Percentiles rank a stretch among this genome's conserved stretches.
These are phyloP conservation scores for Ditula angustiorana DNA, from an alignment of 2,888 invertebrate genomes.

Conservation along the genomic window DNA sequence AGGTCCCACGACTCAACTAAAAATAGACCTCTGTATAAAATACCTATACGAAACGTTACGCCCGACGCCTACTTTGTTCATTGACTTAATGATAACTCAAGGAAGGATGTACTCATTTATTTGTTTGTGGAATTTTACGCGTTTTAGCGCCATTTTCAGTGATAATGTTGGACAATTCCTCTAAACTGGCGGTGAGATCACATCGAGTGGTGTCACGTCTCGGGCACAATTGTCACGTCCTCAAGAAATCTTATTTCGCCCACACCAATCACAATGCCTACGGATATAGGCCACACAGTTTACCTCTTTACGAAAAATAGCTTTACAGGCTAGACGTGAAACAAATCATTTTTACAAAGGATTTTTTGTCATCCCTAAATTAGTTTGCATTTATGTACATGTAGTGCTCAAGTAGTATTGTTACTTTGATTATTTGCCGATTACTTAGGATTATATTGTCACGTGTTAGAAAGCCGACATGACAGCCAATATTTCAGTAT, in stretches of 20 bases:
- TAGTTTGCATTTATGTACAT: neutral
- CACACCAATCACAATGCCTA: constrained; percentile 52
- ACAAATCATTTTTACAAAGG: neutral
- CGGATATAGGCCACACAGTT: constrained; percentile 42
- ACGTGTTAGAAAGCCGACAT: too few relatives aligned
- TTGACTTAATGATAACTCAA: neutral
- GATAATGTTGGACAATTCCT: constrained; percentile 50
- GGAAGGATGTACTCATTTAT: constrained; percentile 7
- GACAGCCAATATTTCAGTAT: too few relatives aligned
- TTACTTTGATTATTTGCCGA: too few relatives aligned
- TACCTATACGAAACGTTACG: neutral
- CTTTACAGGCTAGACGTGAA: neutral
- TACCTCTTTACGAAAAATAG: constrained; percentile 41
- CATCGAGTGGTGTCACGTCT: constrained; percentile 59
- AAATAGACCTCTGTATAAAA: neutral
- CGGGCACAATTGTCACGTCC: constrained; percentile 76
- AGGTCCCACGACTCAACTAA: constrained; percentile 2
- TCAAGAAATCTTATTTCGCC: constrained; percentile 50
- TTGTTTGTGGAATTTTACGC: constrained; percentile 1
- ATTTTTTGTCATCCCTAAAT: neutral
- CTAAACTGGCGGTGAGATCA: constrained; percentile 60
- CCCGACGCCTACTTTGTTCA: neutral
- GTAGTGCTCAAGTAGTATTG: too few relatives aligned
- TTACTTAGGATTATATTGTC: too few relatives aligned
- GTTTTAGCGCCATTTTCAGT: constrained; percentile 40